phyloP scores from a whole-genome alignment of 1,140 invertebrate genomes.

The Vanessa atalanta region DNA sequence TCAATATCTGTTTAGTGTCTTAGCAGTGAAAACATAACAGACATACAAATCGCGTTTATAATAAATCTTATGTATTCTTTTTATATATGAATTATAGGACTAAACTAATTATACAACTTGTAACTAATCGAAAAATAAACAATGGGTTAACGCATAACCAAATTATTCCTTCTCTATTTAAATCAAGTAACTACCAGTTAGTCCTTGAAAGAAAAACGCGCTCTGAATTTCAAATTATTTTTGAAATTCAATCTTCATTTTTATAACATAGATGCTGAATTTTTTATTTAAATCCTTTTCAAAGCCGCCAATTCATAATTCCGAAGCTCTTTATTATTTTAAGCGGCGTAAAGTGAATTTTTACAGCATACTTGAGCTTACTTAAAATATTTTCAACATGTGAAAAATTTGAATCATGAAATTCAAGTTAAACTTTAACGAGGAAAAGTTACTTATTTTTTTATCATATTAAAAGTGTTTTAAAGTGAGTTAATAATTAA shows the following conservation, averaged over 20 bases:
- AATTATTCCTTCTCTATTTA: background rate
- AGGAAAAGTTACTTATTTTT: background rate
- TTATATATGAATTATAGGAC: background rate
- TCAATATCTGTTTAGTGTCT: no score
- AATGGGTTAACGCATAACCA: no score
- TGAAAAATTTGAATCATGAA: background rate
- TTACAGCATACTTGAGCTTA: constrained; percentile 5
- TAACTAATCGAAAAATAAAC: background rate
- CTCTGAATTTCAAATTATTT: constrained; percentile 3
- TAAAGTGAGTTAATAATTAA: background rate
- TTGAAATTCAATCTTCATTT: constrained; percentile 5
- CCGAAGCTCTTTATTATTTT: constrained; percentile 15
- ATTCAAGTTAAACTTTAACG: background rate
- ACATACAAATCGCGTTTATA: no score
- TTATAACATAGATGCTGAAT: background rate
- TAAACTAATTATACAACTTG: background rate
- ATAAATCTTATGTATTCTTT: no score
- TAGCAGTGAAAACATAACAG: no score
- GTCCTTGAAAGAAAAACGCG: background rate
- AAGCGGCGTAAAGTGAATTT: constrained; percentile 17
- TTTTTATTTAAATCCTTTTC: constrained; percentile 11
- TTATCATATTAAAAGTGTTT: background rate
- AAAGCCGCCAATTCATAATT: constrained; percentile 7
- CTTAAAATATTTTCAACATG: constrained; percentile 6
- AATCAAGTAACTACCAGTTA: background rate